Conservation (phyloP, 2,113 vertebrate species). For the Acinonyx jubatus region DNA sequence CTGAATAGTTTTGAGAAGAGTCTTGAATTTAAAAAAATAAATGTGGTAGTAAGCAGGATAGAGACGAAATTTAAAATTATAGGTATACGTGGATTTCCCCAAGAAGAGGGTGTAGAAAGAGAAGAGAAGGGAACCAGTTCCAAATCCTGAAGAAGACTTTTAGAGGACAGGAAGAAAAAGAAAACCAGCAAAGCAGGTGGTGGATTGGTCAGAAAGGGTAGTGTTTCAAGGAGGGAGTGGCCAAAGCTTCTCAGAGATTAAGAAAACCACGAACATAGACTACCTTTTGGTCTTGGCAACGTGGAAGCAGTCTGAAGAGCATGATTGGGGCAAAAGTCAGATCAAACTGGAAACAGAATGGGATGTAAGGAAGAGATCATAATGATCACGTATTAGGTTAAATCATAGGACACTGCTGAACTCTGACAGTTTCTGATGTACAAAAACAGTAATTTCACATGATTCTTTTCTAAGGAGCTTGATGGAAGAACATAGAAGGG, state of each 20-base stretch:
- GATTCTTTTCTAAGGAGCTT: not conserved
- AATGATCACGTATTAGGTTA: not conserved
- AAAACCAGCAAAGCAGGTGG: not conserved
- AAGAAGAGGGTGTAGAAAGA: not conserved
- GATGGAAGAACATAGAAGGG: not conserved
- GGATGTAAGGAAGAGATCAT: not conserved
- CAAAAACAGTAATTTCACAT: not conserved
- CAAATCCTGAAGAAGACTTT: not conserved
- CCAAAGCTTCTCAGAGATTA: not conserved
- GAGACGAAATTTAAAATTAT: not conserved
- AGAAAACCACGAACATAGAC: not conserved
- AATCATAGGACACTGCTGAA: not conserved
- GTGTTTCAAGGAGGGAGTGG: not conserved
- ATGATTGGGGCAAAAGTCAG: not conserved
- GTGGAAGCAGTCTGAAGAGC: not conserved
- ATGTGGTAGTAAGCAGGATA: not conserved
- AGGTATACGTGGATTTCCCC: not conserved
- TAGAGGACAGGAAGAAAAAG: not conserved
- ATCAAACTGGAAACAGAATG: not conserved
- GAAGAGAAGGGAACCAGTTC: not conserved
- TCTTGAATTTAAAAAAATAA: not conserved
- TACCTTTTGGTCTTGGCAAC: not conserved
- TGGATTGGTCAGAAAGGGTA: not conserved
- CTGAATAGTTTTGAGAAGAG: not conserved
- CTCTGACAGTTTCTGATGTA: not conserved